A percentile compares a stretch with the other conserved stretches of the same genome.
phyloP scores from a whole-genome alignment of 2,113 vertebrate species.

The Plecturocebus donacophilus region DNA sequence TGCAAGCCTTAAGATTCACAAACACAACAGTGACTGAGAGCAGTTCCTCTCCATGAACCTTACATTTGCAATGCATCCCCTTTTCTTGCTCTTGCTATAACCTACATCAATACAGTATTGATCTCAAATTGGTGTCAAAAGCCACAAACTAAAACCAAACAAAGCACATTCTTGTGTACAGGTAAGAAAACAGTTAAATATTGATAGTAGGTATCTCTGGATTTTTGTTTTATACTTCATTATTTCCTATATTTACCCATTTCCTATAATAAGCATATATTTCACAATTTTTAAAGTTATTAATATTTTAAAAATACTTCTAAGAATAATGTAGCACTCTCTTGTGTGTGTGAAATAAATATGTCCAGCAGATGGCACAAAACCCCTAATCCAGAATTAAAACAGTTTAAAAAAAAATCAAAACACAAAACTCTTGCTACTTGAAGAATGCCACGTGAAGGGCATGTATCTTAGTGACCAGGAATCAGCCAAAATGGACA shows the following conservation, averaged over 20 bases:
- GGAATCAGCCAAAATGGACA: neutral
- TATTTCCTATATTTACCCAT: neutral
- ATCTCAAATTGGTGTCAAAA: neutral
- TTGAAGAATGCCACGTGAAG: neutral
- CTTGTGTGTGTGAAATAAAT: neutral
- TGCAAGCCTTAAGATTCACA: neutral
- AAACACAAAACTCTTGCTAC: neutral
- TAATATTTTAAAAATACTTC: neutral
- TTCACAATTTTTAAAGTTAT: neutral
- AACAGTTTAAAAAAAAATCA: neutral
- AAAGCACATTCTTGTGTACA: neutral
- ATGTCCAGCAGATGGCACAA: slow-evolving; percentile 58
- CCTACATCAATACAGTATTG: neutral
- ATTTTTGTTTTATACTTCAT: neutral
- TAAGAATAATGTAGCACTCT: neutral
- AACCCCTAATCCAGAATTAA: neutral
- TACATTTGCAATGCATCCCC: no score
- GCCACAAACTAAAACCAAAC: neutral
- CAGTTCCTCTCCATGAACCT: neutral
- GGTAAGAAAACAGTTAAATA: neutral
- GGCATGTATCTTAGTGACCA: neutral
- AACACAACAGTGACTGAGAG: neutral
- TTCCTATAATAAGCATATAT: neutral
- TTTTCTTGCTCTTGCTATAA: neutral
- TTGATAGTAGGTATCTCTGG: neutral